Base-by-base conservation (phyloP, 2,888 invertebrate species). In the Fabriciana adippe region DNA sequence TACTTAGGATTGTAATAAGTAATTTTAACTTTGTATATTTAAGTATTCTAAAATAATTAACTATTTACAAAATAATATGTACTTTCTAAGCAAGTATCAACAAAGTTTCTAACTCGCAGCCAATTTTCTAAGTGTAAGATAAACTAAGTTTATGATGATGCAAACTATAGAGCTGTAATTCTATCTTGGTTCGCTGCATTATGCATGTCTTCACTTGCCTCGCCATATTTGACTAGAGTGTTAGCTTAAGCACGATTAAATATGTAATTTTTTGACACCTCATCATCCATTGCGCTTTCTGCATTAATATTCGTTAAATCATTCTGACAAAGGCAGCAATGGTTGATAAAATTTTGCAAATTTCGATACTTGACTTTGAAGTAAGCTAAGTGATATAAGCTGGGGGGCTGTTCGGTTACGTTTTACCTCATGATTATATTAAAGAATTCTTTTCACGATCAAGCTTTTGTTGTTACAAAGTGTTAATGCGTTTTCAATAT, bases 191-290 rank as follows among this genome's bases (percentile, higher is more conserved):
- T 77, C 76, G 75, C 83, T 89, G 84, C 86, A 89, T 88, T 82
- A 88, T 88, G 85, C 86, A 88, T 86, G 83, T 80, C 81, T 81
- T 82, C 87, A 87, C 87, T 88, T 86, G 86, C 81, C 82, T 81
- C 80, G 82, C 81, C 80, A 83, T 63, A 61, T 70, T 73, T 69
- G 50, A 61, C 60, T 59, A 61, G 66, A 66, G 67, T 72, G 60
- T 47, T 55, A 61, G n/a, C 48, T 57, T 14, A n/a, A 21, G 14
- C 14, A 59, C 3, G 15, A 8, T 59, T 26, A 0, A 21, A 35
- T 11, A 16, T 2, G 11, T 4, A 35, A 16, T 11, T 55, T 35
- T 3, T 21, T n/a, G n/a, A n/a, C n/a, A 21, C 1, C 16, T 18
- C 2, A 11, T 55, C 8, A 16, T 55, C 11, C 41, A 18, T 55